Percentiles rank a stretch among this genome's conserved stretches.
These are phyloP conservation scores for Orbicella faveolata DNA, from an alignment of 64 coral and sea anemone genomes.

Conservation along the genomic window DNA sequence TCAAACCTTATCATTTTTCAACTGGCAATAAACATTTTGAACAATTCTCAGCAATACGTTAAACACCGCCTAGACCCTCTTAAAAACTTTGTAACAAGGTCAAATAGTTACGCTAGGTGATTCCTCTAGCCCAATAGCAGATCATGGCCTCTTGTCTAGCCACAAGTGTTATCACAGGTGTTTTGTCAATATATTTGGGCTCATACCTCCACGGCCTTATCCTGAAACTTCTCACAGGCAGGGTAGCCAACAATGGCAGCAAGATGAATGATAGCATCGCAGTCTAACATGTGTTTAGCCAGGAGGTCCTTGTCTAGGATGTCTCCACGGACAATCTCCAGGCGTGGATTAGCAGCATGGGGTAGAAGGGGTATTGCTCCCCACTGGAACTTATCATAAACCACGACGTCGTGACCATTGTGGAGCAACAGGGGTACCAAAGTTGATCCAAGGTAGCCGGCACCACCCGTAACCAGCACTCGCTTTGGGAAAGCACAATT, in stretches of 20 bases:
- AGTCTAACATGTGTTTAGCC: slow-evolving; percentile 56
- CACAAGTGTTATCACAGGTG: not conserved
- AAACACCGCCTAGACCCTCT: too few relatives aligned
- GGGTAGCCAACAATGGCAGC: slow-evolving; percentile 97
- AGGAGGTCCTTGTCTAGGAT: slow-evolving; percentile 76
- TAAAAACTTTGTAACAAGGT: too few relatives aligned
- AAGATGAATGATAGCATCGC: slow-evolving; percentile 87
- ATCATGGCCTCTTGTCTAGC: too few relatives aligned
- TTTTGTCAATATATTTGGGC: not conserved
- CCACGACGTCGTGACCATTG: slow-evolving; percentile 62
- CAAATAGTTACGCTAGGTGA: too few relatives aligned
- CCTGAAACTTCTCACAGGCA: slow-evolving; percentile 76
- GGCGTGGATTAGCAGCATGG: slow-evolving; percentile 55
- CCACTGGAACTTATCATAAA: slow-evolving; percentile 90
- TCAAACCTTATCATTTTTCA: too few relatives aligned
- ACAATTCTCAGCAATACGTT: too few relatives aligned
- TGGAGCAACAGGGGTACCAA: slow-evolving; percentile 83
- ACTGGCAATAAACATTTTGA: too few relatives aligned
- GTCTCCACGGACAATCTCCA: slow-evolving; percentile 82
- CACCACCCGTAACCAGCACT: slow-evolving; percentile 88
- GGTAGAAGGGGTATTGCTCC: slow-evolving; percentile 60
- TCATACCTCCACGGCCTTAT: slow-evolving; percentile 25
- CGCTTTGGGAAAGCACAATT: slow-evolving; percentile 1
- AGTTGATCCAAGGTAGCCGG: slow-evolving; percentile 94
- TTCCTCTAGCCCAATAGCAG: too few relatives aligned